Conservation (phyloP, 2,797 vertebrate species). For the Huso huso region DNA sequence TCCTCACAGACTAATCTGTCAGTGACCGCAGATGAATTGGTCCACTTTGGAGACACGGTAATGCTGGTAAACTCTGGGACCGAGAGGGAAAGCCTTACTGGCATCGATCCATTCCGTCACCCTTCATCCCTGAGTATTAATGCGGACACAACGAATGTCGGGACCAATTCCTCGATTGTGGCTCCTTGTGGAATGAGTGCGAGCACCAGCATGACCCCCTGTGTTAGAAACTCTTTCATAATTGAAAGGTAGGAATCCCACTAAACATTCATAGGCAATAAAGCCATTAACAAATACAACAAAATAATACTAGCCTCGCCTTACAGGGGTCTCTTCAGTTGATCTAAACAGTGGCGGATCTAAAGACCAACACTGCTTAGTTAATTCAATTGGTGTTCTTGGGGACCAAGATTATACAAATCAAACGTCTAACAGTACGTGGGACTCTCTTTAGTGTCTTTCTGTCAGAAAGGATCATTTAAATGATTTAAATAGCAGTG, state of each 20-base stretch:
- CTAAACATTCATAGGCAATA: background rate
- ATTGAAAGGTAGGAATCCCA: constrained; percentile 64
- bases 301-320: too few relatives aligned
- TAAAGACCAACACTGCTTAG: background rate
- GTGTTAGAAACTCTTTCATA: constrained; percentile 67
- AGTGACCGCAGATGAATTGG: constrained; percentile 51
- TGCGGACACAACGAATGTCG: constrained; percentile 49
- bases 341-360: background rate
- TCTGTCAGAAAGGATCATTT: too few relatives aligned
- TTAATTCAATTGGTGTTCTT: constrained; percentile 13
- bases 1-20: constrained; percentile 61
- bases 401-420: too few relatives aligned
- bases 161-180: constrained; percentile 19
- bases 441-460: too few relatives aligned
- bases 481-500: too few relatives aligned
- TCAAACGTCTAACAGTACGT: too few relatives aligned
- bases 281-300: background rate
- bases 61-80: constrained; percentile 61
- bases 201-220: constrained; percentile 35
- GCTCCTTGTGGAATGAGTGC: constrained; percentile 63
- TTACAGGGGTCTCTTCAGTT: too few relatives aligned
- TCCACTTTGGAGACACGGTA: constrained; percentile 77
- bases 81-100: constrained; percentile 10
- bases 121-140: constrained; percentile 58
- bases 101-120: rapidly evolving